phyloP scores from a whole-genome alignment of 2,113 vertebrate species.

The Potamarius usumacintae region DNA sequence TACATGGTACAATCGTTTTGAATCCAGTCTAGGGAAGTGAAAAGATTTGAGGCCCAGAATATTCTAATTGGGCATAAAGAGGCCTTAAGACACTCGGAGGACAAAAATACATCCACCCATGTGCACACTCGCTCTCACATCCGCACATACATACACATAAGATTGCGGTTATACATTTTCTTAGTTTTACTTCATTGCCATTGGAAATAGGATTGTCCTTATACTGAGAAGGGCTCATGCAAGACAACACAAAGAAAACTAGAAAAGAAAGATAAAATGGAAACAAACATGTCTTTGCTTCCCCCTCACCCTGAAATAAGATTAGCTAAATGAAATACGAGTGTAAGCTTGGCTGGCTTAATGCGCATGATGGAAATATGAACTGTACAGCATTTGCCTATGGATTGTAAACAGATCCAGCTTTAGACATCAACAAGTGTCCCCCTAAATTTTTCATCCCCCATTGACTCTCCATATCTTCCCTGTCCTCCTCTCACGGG shows the following conservation, averaged over 20 bases:
- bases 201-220: conserved; percentile 52
- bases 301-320: conserved; percentile 54
- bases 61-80: conserved; percentile 18
- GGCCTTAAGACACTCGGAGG: conserved; percentile 74
- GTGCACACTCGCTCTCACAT: conserved; percentile 22
- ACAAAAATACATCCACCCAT: conserved; percentile 43
- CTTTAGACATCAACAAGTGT: conserved; percentile 63
- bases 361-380: conserved; percentile 33
- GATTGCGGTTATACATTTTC: conserved; percentile 49
- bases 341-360: conserved; percentile 29
- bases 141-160: conserved; percentile 50
- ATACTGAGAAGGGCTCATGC: conserved; percentile 66
- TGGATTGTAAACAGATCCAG: conserved; percentile 73
- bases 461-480: conserved; percentile 14
- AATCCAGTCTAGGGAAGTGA: neutral
- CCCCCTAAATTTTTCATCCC: conserved; percentile 45
- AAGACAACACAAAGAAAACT: conserved; percentile 68
- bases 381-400: conserved; percentile 55
- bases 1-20: neutral
- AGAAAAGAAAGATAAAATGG: conserved; percentile 58
- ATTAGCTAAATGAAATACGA: conserved; percentile 61
- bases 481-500: conserved; percentile 29
- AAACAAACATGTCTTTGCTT: conserved; percentile 47
- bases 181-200: conserved; percentile 57
- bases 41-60: conserved; percentile 16